Percentiles rank a stretch among this genome's conserved stretches.
Conservation (phyloP, 2,113 vertebrate genomes). For the Atrichornis clamosus region DNA sequence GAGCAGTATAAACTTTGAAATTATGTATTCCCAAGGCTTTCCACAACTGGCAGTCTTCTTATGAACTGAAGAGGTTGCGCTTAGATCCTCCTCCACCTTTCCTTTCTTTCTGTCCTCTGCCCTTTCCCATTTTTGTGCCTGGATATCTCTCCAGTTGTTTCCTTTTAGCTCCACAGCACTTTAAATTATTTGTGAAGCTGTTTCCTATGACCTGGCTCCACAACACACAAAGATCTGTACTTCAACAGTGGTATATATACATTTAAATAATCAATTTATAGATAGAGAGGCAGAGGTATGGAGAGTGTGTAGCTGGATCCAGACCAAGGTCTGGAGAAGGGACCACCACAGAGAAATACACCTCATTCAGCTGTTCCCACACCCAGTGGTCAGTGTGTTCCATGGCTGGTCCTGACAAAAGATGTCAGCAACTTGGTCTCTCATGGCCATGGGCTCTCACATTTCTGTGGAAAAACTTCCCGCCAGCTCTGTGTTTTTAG, state of each 20-base stretch:
- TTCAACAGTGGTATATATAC: not conserved
- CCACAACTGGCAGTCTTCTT: not conserved
- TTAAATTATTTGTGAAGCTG: not conserved
- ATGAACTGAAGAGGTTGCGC: not conserved
- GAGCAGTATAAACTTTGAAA: not conserved
- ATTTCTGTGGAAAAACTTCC: not conserved
- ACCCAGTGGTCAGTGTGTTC: not conserved
- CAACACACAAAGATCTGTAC: not conserved
- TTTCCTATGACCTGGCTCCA: not conserved
- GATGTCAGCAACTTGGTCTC: not conserved
- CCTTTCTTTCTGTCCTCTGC: not conserved
- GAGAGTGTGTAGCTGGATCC: not conserved
- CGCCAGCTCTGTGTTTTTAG: not conserved
- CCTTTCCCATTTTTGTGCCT: not conserved
- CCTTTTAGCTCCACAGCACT: not conserved
- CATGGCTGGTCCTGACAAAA: rapidly evolving
- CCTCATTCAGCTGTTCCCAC: not conserved
- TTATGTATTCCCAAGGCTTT: not conserved
- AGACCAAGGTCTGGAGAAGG: not conserved
- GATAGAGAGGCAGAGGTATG: not conserved
- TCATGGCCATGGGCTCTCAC: rapidly evolving
- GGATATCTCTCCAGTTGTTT: not conserved
- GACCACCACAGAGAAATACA: not conserved
- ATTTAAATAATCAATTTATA: not conserved
- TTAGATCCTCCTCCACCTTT: not conserved